These are phyloP conservation scores for Itoplectis maculator DNA, from an alignment of 2,888 invertebrate genomes.

Conservation along the genomic window DNA sequence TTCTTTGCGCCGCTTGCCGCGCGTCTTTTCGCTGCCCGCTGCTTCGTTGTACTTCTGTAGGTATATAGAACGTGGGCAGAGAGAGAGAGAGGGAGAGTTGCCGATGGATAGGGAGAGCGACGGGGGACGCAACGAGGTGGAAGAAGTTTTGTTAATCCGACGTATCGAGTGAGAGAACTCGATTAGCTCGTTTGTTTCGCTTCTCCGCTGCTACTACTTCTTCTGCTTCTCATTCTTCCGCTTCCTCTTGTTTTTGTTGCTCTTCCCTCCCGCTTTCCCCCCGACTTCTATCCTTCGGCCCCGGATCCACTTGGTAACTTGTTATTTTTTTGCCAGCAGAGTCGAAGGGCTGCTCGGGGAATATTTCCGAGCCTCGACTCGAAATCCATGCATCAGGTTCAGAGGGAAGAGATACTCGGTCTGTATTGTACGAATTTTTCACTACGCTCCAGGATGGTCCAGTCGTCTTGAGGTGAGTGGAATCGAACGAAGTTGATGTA, in stretches of 20 bases:
- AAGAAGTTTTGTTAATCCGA: slow-evolving; percentile 60
- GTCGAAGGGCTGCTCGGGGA: slow-evolving; percentile 32
- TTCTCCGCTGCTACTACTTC: not conserved
- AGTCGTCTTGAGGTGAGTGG: too few species aligned
- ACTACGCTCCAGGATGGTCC: too few species aligned
- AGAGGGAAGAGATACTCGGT: too few species aligned
- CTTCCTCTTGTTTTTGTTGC: not conserved
- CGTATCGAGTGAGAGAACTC: slow-evolving; percentile 63
- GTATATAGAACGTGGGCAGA: slow-evolving; percentile 27
- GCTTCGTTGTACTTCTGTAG: too few species aligned
- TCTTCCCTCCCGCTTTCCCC: too few species aligned
- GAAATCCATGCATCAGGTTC: slow-evolving; percentile 62
- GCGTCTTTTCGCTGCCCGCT: slow-evolving; percentile 36
- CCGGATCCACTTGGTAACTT: slow-evolving; percentile 33
- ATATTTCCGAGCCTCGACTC: slow-evolving; percentile 56
- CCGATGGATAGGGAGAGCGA: too few species aligned
- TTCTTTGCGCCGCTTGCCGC: slow-evolving; percentile 17
- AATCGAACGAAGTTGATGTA: too few species aligned
- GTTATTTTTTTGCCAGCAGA: slow-evolving; percentile 24
- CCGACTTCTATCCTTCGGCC: not conserved
- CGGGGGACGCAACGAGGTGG: slow-evolving; percentile 9
- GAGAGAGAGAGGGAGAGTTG: too few species aligned
- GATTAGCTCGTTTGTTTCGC: slow-evolving; percentile 44
- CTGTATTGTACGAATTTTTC: too few species aligned
- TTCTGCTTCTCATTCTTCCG: too few species aligned